Base-by-base conservation (phyloP, 2,888 invertebrate genomes). In the Cephus pulcher region DNA sequence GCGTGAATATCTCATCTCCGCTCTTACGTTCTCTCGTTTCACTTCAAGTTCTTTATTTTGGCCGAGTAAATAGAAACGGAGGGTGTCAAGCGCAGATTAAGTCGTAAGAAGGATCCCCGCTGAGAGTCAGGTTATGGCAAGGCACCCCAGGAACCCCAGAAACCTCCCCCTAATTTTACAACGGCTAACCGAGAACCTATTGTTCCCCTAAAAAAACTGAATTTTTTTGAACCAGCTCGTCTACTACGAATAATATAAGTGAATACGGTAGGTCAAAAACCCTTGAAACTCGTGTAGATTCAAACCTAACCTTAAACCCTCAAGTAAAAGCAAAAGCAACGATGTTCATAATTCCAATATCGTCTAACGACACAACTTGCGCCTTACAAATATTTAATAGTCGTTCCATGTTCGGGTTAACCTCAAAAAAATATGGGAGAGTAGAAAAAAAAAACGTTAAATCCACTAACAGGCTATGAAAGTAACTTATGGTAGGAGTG, bases 61-160 rank as follows among this genome's bases (percentile, higher is more conserved):
- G 15, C 15, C 35, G 1, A 71, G 71, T 56, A 80, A 82, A 81
- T 78, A 81, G 80, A 79, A 75, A 69, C 77, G 75, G 56, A 75
- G 40, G 69, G 35, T 76, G 75, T 77, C 77, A 70, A 77, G 77
- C 73, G 23, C 30, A 71, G 70, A 76, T 70, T 56, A 56, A 56
- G 9, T 9, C 56, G 23, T 23, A 56, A 56, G 56, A 6, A 56
- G 56, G 9, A 56, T 56, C 23, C 23, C 56, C 23, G 56, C 9
- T 56, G 56, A 2, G 56, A 23, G 9, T 56, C 9, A 56, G 56
- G 56, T 23, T 56, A 56, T 2, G 23, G 56, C 23, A 56, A 56
- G 23, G 56, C 15, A 15, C 6, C 23, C 56, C 23, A 56, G 0
- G 23, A 56, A 23, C 6, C 23, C 23, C 23, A 56, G 56, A 56